phyloP scores from a whole-genome alignment of 1,140 invertebrate genomes.

The Dryas iulia region DNA sequence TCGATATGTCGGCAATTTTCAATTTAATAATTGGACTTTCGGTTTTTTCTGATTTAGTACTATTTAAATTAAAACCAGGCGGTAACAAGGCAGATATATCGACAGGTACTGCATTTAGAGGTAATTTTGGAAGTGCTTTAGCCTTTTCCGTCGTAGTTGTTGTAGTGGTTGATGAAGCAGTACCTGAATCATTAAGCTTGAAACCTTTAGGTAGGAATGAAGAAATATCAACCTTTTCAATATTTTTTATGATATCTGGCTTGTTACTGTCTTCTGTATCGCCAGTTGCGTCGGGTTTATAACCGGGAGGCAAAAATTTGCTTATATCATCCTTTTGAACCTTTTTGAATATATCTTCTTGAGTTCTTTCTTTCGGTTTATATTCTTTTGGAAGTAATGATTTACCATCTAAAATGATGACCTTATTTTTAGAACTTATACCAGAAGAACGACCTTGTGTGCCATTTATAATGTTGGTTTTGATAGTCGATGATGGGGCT shows the following conservation, averaged over 20 bases:
- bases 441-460: slow-evolving; percentile 74
- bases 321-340: slow-evolving; percentile 79
- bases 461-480: slow-evolving; percentile 57
- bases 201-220: slow-evolving; percentile 84
- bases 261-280: slow-evolving; percentile 51
- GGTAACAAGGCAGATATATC: slow-evolving; percentile 84
- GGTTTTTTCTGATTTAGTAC: slow-evolving; percentile 46
- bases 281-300: slow-evolving; percentile 64
- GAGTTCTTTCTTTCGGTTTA: slow-evolving; percentile 75
- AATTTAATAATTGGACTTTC: slow-evolving; percentile 65
- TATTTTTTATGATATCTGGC: slow-evolving; percentile 66
- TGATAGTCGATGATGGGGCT: slow-evolving; percentile 44
- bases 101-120: slow-evolving; percentile 73
- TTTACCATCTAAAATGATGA: slow-evolving; percentile 81
- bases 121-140: slow-evolving; percentile 61
- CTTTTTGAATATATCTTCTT: slow-evolving; percentile 65
- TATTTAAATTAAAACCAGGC: slow-evolving; percentile 80
- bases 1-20: slow-evolving; percentile 80
- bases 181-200: slow-evolving; percentile 62
- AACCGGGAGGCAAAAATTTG: slow-evolving; percentile 84
- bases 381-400: slow-evolving; percentile 85
- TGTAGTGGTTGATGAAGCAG: slow-evolving; percentile 38
- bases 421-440: slow-evolving; percentile 77
- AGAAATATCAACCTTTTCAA: slow-evolving; percentile 81
- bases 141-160: slow-evolving; percentile 64